A percentile compares a stretch with the other conserved stretches of the same genome.
Conservation (phyloP, 2,797 vertebrate species). For the Paguma larvata region DNA sequence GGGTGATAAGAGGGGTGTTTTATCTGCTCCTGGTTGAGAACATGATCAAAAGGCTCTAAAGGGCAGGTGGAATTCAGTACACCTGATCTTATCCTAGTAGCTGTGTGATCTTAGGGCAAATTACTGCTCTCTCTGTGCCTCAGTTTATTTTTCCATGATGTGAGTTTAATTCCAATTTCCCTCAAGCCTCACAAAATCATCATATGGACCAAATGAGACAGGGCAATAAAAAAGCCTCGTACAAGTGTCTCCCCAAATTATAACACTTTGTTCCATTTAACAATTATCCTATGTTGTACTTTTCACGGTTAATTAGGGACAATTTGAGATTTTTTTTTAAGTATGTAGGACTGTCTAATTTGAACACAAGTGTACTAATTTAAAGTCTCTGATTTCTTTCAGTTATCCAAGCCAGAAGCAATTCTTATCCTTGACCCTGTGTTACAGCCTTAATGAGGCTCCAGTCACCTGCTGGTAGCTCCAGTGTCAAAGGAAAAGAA, state of each 20-base stretch:
- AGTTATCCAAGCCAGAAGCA: conserved; percentile 36
- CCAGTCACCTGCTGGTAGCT: conserved; percentile 37
- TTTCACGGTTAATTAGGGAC: conserved; percentile 15
- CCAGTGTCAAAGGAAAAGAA: neutral
- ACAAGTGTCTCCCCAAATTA: neutral
- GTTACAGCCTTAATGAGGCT: conserved; percentile 63
- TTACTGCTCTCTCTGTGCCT: neutral
- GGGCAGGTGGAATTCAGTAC: neutral
- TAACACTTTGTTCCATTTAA: conserved; percentile 9
- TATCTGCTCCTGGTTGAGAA: neutral
- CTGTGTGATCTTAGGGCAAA: neutral
- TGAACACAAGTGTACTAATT: conserved; percentile 63
- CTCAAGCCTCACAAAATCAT: neutral
- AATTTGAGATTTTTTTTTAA: neutral
- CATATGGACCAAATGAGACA: neutral
- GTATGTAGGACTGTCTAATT: conserved; percentile 31
- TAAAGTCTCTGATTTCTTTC: conserved; percentile 60
- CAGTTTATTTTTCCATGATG: neutral
- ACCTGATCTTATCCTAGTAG: neutral
- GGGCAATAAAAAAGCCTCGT: neutral
- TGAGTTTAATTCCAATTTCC: neutral
- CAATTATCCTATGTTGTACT: neutral
- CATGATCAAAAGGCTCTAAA: neutral
- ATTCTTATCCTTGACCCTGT: conserved; percentile 46
- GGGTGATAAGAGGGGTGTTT: neutral